These are phyloP conservation scores for Tachycineta bicolor DNA, from an alignment of 2,113 vertebrate genomes.

Conservation along the genomic window DNA sequence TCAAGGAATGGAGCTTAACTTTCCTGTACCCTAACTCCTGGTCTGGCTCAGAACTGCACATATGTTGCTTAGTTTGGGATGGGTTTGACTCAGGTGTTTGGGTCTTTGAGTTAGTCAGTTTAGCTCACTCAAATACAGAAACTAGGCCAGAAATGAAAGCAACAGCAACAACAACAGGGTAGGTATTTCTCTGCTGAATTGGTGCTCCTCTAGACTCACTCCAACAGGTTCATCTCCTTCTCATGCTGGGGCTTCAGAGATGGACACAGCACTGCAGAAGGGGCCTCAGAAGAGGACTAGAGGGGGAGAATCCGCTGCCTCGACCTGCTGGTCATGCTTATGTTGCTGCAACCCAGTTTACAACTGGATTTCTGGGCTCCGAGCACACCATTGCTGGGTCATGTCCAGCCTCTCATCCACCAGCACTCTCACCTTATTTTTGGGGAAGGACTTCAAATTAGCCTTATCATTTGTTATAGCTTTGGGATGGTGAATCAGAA, in stretches of 20 bases:
- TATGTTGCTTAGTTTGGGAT: background rate
- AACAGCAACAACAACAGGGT: background rate
- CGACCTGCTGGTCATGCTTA: rapidly evolving
- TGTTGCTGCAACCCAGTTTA: background rate
- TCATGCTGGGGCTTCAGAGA: background rate
- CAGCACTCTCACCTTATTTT: background rate
- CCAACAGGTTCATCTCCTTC: background rate
- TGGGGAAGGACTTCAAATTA: background rate
- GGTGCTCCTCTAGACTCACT: background rate
- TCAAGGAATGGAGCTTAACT: background rate
- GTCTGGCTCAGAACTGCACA: background rate
- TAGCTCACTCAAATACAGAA: background rate
- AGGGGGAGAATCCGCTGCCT: background rate
- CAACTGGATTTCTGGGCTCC: background rate
- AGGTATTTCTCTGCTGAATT: background rate
- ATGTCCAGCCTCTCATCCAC: background rate
- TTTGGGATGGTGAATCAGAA: background rate
- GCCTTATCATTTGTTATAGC: background rate
- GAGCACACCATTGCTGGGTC: rapidly evolving
- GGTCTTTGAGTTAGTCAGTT: background rate
- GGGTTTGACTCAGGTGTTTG: background rate
- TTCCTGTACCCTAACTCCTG: background rate
- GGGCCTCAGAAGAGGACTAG: background rate
- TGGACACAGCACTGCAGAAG: background rate
- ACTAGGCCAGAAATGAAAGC: background rate